Base-by-base conservation (phyloP, 2,888 invertebrate species). In the Oscheius sp. region DNA sequence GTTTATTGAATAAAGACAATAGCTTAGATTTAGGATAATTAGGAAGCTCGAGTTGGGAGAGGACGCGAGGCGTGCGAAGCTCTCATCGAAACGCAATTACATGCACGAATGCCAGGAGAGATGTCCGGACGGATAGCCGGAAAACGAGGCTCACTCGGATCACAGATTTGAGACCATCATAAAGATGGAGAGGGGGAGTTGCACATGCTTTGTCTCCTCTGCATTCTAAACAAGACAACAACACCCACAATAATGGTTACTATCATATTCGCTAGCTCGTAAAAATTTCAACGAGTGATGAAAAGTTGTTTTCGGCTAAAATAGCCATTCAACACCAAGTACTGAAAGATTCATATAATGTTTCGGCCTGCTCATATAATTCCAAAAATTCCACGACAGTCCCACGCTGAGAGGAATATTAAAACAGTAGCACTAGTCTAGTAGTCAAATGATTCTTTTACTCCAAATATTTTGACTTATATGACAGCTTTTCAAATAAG, bases 61-160 rank as follows among this genome's bases (percentile, higher is more conserved):
- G 59, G 59, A 59, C 44, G 59, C 44, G 59, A 59, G 59, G 59
- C 59, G 59, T 59, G 59, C 59, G 59, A 59, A 41, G 59, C 59
- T 59, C 59, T 59, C 59, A 59, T 59, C 59, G 59, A 59, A 59
- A 59, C 59, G 59, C 59, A 59, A 59, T 59, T 59, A 59, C 59
- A 59, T 59, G 59, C 59, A 59, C 59, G 59, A 59, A 59, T 59
- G 59, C 59, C 59, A 44, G 59, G 59, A 59, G 59, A 59, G 59
- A 59, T 59, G 59, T 59, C 59, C 59, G 59, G 41, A 41, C 32
- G 54, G 54, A 54, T 54, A 33, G 54, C 33, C 33, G 20, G 4
- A 5, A 22, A 47, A 47, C n/a, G 47, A 47, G 45, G 36, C 36
- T 36, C 36, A 36, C 36, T 36, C 36, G 36, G 36, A 9, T 14